These are phyloP conservation scores for Drosophila ironensis DNA, from an alignment of 1,140 invertebrate species.

Conservation along the genomic window DNA sequence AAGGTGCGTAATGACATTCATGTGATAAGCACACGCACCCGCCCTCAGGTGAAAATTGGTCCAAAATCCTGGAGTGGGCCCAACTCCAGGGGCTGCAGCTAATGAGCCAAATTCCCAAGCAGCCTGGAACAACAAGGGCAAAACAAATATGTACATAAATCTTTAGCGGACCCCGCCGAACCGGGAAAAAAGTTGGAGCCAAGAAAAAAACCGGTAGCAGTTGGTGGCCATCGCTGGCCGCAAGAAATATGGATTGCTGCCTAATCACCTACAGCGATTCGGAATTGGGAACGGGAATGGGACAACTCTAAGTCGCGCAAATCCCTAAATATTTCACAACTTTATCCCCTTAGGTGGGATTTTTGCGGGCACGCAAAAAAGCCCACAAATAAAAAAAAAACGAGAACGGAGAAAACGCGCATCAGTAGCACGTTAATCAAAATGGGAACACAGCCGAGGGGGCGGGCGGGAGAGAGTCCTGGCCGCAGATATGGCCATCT, in stretches of 20 bases:
- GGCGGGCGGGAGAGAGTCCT: constrained; percentile 1
- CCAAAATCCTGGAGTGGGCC: neutral
- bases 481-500: constrained; percentile 56
- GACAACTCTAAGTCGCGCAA: constrained; percentile 66
- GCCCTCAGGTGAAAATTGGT: constrained; percentile 50
- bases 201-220: constrained; percentile 38
- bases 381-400: constrained; percentile 19
- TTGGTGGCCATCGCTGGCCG: constrained; percentile 51
- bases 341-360: constrained; percentile 79
- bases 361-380: constrained; percentile 48
- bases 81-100: constrained; percentile 56
- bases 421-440: constrained; percentile 75
- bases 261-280: constrained; percentile 62
- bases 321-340: constrained; percentile 79
- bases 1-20: constrained; percentile 76
- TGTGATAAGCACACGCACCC: constrained; percentile 76
- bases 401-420: constrained; percentile 25
- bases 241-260: constrained; percentile 70
- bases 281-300: neutral
- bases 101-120: constrained; percentile 56
- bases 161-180: constrained; percentile 44
- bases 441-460: constrained; percentile 38
- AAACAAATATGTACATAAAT: constrained; percentile 75
- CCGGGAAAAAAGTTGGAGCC: constrained; percentile 1
- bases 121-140: constrained; percentile 6